These are phyloP conservation scores for Haemorhous mexicanus DNA, from an alignment of 2,113 vertebrate species.

Conservation along the genomic window DNA sequence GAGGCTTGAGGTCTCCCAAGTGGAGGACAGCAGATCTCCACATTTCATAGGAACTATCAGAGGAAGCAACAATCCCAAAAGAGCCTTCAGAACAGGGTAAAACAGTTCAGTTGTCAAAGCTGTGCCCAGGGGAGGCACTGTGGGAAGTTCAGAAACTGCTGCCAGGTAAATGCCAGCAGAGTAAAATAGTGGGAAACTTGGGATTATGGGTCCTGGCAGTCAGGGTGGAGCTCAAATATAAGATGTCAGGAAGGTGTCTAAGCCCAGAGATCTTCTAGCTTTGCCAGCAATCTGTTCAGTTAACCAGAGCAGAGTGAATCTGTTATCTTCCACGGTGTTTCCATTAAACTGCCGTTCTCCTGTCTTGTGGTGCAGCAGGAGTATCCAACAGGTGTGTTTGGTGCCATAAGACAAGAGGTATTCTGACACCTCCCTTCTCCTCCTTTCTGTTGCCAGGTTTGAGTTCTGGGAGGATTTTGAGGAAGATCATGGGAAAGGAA, in stretches of 20 bases:
- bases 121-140: not conserved
- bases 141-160: not conserved
- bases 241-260: not conserved
- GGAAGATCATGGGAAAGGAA: constrained; percentile 91
- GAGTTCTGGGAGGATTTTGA: constrained; percentile 98
- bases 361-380: not conserved
- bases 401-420: not conserved
- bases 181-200: not conserved
- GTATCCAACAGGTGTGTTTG: not conserved
- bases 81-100: not conserved
- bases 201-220: not conserved
- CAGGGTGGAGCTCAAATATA: not conserved
- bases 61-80: not conserved
- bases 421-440: not conserved
- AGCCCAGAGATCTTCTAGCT: not conserved
- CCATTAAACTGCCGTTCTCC: not conserved
- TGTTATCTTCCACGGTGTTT: not conserved
- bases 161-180: not conserved
- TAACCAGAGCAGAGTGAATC: not conserved
- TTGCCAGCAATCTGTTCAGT: not conserved
- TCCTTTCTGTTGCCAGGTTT: constrained; percentile 77
- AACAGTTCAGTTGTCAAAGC: not conserved
- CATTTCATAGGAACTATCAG: not conserved
- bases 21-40: not conserved
- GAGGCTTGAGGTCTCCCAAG: not conserved